These are phyloP conservation scores for Novumbra hubbsi DNA, from an alignment of 2,797 vertebrate genomes.

Conservation along the genomic window DNA sequence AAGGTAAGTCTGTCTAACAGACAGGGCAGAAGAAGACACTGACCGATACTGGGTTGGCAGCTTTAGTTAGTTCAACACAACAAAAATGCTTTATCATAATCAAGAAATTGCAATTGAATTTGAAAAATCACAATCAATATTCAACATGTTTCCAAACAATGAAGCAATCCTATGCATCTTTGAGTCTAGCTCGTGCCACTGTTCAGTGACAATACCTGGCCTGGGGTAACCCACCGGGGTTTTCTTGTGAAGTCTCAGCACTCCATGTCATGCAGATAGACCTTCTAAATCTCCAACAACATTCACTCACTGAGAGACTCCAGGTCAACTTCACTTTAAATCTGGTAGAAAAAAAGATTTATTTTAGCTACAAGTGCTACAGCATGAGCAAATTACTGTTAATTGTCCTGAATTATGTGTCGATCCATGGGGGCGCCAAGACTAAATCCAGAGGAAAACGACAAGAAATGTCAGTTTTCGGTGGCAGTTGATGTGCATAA, in stretches of 20 bases:
- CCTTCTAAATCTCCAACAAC: constrained; percentile 21
- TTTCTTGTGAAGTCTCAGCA: constrained; percentile 13
- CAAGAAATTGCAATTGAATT: constrained; percentile 65
- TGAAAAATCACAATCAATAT: constrained; percentile 54
- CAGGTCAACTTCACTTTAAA: constrained; percentile 25
- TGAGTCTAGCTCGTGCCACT: constrained; percentile 19
- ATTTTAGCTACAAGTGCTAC: constrained; percentile 57
- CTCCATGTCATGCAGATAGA: constrained; percentile 27
- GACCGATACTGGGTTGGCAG: constrained; percentile 83
- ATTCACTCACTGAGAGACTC: constrained; percentile 8
- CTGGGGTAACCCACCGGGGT: constrained; percentile 26
- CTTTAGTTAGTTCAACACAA: constrained; percentile 70
- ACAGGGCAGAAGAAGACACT: constrained; percentile 77
- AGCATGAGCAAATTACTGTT: constrained; percentile 37
- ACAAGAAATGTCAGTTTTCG: constrained; percentile 53
- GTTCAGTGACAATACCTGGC: constrained; percentile 14
- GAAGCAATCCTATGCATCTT: constrained; percentile 44
- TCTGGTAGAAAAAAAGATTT: constrained; percentile 24
- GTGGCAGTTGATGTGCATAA: constrained; percentile 48
- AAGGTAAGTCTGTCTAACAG: constrained; percentile 78
- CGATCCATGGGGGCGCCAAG: constrained; percentile 37
- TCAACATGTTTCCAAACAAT: constrained; percentile 54
- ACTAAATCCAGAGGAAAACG: constrained; percentile 35
- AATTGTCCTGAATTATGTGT: constrained; percentile 25
- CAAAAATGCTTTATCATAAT: constrained; percentile 65